Percentiles rank a stretch among this genome's conserved stretches.
These are phyloP conservation scores for Heliangelus exortis DNA, from an alignment of 2,797 vertebrate species.

Conservation along the genomic window DNA sequence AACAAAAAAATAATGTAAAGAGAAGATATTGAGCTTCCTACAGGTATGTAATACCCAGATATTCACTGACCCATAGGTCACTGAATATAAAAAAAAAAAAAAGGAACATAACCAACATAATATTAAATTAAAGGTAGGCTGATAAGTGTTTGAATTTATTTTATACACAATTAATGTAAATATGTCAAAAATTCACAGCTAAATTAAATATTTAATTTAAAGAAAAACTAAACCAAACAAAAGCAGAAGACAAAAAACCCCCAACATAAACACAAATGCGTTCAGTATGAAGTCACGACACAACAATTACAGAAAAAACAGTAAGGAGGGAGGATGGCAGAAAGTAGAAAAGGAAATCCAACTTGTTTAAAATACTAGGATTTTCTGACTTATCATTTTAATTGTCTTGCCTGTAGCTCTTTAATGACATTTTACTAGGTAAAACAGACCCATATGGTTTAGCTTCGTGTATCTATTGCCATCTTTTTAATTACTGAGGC, in stretches of 20 bases:
- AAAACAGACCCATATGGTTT: not conserved
- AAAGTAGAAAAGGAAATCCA: not conserved
- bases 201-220: not conserved
- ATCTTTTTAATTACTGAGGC: not conserved
- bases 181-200: not conserved
- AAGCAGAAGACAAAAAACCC: no score
- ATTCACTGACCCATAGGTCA: not conserved
- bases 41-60: not conserved
- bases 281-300: not conserved
- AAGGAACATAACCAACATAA: not conserved
- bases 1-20: not conserved
- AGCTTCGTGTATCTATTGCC: not conserved
- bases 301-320: not conserved
- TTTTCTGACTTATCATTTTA: not conserved
- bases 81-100: not conserved
- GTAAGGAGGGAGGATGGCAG: not conserved
- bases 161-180: not conserved
- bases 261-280: no score
- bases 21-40: not conserved
- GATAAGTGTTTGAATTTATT: not conserved
- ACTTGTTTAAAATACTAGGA: not conserved
- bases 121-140: not conserved
- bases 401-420: not conserved
- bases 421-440: not conserved
- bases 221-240: no score